Evolutionary conservation across 2,797 vertebrate species (phyloP), one percentile per base, ranked within the genome.

Genomic region (Fundulus diaphanus): DNA sequence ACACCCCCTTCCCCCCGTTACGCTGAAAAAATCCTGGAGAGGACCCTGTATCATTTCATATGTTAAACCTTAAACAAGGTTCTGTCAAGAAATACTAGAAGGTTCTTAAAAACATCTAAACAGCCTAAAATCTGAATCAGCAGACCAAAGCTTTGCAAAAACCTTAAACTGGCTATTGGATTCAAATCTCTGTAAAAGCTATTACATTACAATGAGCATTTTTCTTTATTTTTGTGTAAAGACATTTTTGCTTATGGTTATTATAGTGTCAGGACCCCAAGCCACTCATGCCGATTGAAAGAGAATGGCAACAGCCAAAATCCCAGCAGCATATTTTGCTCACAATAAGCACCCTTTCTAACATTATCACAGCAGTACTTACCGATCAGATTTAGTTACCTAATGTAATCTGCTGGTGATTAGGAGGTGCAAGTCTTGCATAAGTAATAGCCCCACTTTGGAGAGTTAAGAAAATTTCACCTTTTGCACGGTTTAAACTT

Each of bases 401-500:
- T 73, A 73, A 73, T 79, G 54, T 59, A 76, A 83, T 78, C 57
- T 27, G 67, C 48, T 51, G 77, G 70, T 85, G 80, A 88, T 88
- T 80, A 82, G 57, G 72, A 74, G 72, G 54, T 69, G 65, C 51
- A 70, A 44, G 69, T 70, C 27, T 74, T 72, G 73, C 78, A 88
- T 77, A 70, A 80, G 40, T 81, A 81, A 81, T 33, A 71, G 68
- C 27, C 51, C 33, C 57, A 71, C 69, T 85, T 80, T 70, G 24
- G 40, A 48, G 57, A 56, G 52, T 40, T 74, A 52, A 72, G 51
- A 78, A 72, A 76, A 81, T 80, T 72, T 85, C 77, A 83, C 82
- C 81, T 87, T 90, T 82, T 70, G 73, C 66, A 87, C 72, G 73
- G 33, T 65, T 76, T 54, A 27, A 79, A 78, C 66, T 66, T 46